Conservation (phyloP, 2,888 invertebrate species). For the Stegana nigrithorax region DNA sequence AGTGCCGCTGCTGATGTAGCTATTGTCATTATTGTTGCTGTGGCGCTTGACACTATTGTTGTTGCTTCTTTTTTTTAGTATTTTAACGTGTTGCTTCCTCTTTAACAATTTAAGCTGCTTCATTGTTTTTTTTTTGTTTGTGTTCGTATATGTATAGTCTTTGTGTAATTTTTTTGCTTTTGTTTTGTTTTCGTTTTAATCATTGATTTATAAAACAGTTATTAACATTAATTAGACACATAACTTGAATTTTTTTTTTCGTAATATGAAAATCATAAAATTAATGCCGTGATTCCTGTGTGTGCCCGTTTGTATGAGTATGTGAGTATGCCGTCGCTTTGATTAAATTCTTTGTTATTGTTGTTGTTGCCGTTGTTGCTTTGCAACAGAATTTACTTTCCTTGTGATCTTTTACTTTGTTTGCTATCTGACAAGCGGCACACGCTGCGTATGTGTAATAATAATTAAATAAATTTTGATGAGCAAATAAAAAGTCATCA, state of each 20-base stretch:
- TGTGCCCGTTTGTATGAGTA: no score
- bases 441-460: constrained; percentile 42
- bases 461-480: constrained; percentile 27
- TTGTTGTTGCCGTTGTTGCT: not conserved
- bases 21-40: not conserved
- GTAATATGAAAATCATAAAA: constrained; percentile 8
- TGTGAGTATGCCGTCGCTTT: no score
- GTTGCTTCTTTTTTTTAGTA: not conserved
- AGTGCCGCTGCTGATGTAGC: not conserved
- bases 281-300: constrained; percentile 9
- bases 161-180: not conserved
- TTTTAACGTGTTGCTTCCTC: no score
- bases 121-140: not conserved
- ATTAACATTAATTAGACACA: constrained; percentile 18
- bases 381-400: not conserved
- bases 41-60: not conserved
- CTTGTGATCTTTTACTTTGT: not conserved
- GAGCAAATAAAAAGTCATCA: constrained; percentile 5
- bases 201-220: constrained; percentile 19
- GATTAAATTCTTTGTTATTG: not conserved
- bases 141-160: not conserved
- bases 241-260: constrained; percentile 5
- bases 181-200: not conserved
- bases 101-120: no score
- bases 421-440: constrained; percentile 21